Base-by-base conservation (phyloP, 2,888 invertebrate genomes). In the Drosophila neonasuta region DNA sequence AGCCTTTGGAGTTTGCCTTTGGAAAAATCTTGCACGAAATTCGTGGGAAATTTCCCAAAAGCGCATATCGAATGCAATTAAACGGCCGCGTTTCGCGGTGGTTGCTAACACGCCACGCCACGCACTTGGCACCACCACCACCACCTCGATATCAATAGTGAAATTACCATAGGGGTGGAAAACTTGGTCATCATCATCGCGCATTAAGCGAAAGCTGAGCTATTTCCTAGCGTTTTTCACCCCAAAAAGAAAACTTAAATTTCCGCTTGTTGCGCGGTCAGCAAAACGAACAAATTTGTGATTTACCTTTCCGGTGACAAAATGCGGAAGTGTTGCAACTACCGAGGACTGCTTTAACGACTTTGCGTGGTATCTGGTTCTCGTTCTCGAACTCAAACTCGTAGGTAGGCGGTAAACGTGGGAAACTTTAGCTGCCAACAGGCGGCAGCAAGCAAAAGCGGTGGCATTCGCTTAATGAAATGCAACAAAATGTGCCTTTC, bases 261-360 rank as follows among this genome's bases (percentile, higher is more conserved):
- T 78, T 75, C 79, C 59, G 80, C 84, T 82, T 80, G 86, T 86
- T 82, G 86, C 81, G 71, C 81, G 81, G 81, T 80, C 84, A 78
- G 68, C 46, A 57, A 76, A 71, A 71, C 41, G 59, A 52, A 60
- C 44, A 58, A 72, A 71, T 71, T 84, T 57, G 87, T 86, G 82
- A 86, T 84, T 82, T 82, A 82, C 87, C 87, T 86, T 82, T 82
- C 82, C 87, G 81, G 82, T 84, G 87, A 86, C 87, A 86, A 70
- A 79, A 72, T 65, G 71, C 82, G 82, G 82, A 83, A 86, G 71
- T 77, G 71, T 68, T 81, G 85, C 74, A 83, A 75, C 64, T 72
- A 15, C 13, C 48, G 62, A 45, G 48, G 44, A 44, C 57, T 45
- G 32, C 32, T 15, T 15, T 66, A 52, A 62, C 71, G 61, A 71